Base-by-base conservation (phyloP, 2,888 invertebrate genomes). In the Synanthedon tipuliformis region DNA sequence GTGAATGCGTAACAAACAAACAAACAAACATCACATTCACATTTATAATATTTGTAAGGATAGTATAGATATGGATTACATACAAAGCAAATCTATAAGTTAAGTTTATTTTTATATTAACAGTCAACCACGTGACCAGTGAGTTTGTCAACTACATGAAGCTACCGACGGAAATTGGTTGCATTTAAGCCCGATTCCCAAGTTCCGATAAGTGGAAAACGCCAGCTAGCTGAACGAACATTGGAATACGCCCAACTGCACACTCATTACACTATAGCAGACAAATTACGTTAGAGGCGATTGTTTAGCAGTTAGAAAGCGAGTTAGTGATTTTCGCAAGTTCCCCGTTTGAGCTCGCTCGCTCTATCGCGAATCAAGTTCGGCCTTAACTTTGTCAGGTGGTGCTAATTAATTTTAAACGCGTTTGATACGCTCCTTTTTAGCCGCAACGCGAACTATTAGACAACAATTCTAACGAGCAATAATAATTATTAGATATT, bases 301-400 rank as follows among this genome's bases (percentile, higher is more conserved):
- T 74, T 77, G 75, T 77, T 75, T 73, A 67, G 64, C 59, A 67
- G 70, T 73, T 72, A 34, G 66, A 67, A 64, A 63, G 62, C 53
- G 56, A 71, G 64, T 67, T 69, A 63, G 65, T 65, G 70, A 70
- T 69, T 70, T 65, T 56, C 56, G 52, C 63, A 65, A 73, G 65
- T 68, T 69, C 51, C 53, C 49, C 50, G 54, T 48, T 56, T 51
- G 53, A 54, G 50, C 53, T 52, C 53, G 55, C 55, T 54, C 55
- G 55, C 54, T 54, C 55, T 55, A 49, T 41, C 23, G 50, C 50
- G 50, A 34, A 12, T 34, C 16, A 11, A 50, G 50, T 50, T 27
- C n/a, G 50, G 8, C 53, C 56, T 50, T 59, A 59, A 53, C 59
- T 53, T 53, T 48, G 40, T 45, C 41, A 51, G 27, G 41, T 27